These are phyloP conservation scores for Sigmodon hispidus DNA, from an alignment of 2,113 vertebrate genomes.

Conservation along the genomic window DNA sequence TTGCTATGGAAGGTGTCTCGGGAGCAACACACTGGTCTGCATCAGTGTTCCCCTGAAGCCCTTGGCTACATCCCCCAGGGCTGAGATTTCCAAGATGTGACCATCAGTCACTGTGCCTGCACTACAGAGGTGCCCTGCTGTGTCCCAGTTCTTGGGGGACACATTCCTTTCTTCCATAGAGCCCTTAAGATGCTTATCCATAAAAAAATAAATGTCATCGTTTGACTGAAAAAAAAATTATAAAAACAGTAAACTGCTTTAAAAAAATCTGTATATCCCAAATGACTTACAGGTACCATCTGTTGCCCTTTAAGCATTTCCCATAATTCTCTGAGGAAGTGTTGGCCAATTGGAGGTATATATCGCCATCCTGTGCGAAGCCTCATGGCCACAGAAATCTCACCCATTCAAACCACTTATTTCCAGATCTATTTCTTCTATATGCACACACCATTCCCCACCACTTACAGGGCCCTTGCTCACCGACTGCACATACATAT, in stretches of 20 bases:
- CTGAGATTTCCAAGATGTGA: not conserved
- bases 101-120: not conserved
- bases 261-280: not conserved
- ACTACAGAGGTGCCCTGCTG: not conserved
- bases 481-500: not conserved
- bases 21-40: not conserved
- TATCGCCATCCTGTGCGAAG: not conserved
- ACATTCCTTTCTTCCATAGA: not conserved
- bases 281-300: not conserved
- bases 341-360: not conserved
- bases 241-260: not conserved
- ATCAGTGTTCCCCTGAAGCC: not conserved
- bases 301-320: not conserved
- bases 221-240: not conserved
- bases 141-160: not conserved
- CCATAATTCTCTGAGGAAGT: not conserved
- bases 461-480: not conserved
- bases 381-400: not conserved
- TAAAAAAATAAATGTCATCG: not conserved
- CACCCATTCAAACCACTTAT: not conserved
- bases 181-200: not conserved
- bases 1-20: fast-evolving
- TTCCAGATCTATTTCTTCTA: slow-evolving; percentile 24
- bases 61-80: too few relatives aligned
- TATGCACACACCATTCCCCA: not conserved